A percentile compares a stretch with the other conserved stretches of the same genome.
These are phyloP conservation scores for Drosophila bunnanda DNA, from an alignment of 2,888 invertebrate genomes.

Conservation along the genomic window DNA sequence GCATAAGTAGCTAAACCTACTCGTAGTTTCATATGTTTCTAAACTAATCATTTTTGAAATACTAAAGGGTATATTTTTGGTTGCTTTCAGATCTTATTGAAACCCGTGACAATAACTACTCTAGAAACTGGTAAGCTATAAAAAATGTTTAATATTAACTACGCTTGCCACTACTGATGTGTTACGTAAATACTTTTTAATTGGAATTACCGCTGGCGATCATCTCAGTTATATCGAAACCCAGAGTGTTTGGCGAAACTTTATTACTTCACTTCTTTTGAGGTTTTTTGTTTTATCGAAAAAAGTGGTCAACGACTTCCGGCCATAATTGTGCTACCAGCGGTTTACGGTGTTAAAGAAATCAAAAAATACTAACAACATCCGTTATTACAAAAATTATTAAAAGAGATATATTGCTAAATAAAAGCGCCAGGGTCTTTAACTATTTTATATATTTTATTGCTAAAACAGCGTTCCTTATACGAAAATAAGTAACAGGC, in stretches of 20 bases:
- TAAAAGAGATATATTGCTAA: neutral
- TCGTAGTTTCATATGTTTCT: neutral
- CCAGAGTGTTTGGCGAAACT: neutral
- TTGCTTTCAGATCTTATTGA: constrained; percentile 44
- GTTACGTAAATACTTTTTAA: constrained; percentile 2
- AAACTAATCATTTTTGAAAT: neutral
- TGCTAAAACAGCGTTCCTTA: too few relatives aligned
- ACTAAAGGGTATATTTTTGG: neutral
- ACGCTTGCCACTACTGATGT: neutral
- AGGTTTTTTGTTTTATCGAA: constrained; percentile 27
- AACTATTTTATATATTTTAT: neutral
- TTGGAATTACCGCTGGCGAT: neutral
- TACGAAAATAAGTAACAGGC: too few relatives aligned
- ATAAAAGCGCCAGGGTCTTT: neutral
- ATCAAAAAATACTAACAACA: constrained; percentile 14
- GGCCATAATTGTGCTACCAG: constrained; percentile 29
- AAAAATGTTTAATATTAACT: neutral
- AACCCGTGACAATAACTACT: constrained; percentile 5
- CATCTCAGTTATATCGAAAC: neutral
- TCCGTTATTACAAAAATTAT: neutral
- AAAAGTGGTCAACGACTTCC: constrained; percentile 65
- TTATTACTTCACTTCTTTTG: constrained; percentile 7
- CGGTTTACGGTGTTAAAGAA: neutral
- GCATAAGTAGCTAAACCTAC: neutral
- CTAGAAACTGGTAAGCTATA: constrained; percentile 4